These are phyloP conservation scores for Apteryx owenii DNA, from an alignment of 2,113 vertebrate genomes.

Conservation along the genomic window DNA sequence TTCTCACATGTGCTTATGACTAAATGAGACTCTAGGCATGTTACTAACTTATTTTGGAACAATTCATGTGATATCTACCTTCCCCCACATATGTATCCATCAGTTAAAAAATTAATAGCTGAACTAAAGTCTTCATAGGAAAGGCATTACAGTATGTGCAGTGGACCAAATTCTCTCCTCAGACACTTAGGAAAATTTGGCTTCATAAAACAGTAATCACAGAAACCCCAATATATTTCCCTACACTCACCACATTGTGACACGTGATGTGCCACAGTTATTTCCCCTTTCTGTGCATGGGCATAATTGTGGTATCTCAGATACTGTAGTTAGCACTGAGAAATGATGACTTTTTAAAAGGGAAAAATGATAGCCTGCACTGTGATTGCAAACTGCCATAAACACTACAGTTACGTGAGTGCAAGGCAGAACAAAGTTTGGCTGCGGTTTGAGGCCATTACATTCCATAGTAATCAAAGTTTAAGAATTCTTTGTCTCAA, in stretches of 20 bases:
- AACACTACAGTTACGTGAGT: background rate
- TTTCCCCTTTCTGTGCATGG: background rate
- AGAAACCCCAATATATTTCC: background rate
- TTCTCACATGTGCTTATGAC: background rate
- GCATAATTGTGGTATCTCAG: slow-evolving; percentile 6
- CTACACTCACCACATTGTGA: background rate
- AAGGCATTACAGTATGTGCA: background rate
- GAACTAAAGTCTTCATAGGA: background rate
- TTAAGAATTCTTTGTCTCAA: background rate
- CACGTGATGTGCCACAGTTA: background rate
- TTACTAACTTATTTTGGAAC: background rate
- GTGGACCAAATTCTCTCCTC: background rate
- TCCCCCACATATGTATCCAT: background rate
- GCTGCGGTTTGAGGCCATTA: background rate
- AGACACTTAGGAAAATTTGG: background rate
- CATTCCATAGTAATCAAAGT: background rate
- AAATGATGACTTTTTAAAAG: background rate
- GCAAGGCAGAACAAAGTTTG: background rate
- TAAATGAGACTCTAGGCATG: background rate
- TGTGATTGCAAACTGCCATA: background rate
- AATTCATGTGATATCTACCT: rapidly evolving
- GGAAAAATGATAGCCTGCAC: slow-evolving; percentile 12
- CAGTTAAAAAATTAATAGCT: background rate
- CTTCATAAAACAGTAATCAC: background rate
- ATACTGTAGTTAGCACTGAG: background rate